Percentiles rank a stretch among this genome's conserved stretches.
Conservation (phyloP, 2,797 vertebrate species). For the Melanotaenia boesemani region DNA sequence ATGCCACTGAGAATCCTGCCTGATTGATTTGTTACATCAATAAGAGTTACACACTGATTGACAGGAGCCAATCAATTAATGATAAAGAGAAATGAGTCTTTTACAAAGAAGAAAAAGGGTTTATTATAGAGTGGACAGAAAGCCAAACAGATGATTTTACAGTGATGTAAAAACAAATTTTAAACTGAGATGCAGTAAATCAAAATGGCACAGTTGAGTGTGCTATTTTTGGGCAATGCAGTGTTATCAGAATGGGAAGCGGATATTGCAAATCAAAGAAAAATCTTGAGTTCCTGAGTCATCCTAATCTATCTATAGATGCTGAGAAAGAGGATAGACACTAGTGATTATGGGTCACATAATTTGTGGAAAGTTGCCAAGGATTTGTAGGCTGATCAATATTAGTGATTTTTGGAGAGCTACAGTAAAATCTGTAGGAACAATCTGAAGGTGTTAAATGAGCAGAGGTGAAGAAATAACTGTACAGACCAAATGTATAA, state of each 20-base stretch:
- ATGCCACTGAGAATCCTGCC: no score
- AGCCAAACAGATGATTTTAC: no score
- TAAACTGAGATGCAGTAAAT: no score
- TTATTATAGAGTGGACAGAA: no score
- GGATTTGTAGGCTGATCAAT: constrained; percentile 40
- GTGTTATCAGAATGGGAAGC: constrained; percentile 4
- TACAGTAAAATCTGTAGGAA: constrained; percentile 7
- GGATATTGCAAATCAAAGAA: constrained; percentile 19
- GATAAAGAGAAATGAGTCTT: no score
- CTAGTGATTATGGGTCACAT: constrained; percentile 9
- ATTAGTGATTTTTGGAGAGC: constrained; percentile 29
- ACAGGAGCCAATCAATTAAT: no score
- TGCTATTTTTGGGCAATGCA: constrained; percentile 7
- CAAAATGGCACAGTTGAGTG: background rate
- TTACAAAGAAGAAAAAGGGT: no score
- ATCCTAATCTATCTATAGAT: constrained; percentile 13
- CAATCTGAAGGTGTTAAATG: constrained; percentile 23
- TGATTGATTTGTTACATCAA: no score
- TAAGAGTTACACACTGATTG: no score
- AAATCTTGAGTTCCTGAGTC: constrained; percentile 15
- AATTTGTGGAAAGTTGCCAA: constrained; percentile 29
- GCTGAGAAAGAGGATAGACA: constrained; percentile 3
- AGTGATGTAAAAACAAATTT: no score
- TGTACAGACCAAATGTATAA: constrained; percentile 1
- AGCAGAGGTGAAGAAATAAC: constrained; percentile 11